Evolutionary conservation across 1,140 invertebrate species (phyloP).

Genomic region (Drosophila serrata): DNA sequence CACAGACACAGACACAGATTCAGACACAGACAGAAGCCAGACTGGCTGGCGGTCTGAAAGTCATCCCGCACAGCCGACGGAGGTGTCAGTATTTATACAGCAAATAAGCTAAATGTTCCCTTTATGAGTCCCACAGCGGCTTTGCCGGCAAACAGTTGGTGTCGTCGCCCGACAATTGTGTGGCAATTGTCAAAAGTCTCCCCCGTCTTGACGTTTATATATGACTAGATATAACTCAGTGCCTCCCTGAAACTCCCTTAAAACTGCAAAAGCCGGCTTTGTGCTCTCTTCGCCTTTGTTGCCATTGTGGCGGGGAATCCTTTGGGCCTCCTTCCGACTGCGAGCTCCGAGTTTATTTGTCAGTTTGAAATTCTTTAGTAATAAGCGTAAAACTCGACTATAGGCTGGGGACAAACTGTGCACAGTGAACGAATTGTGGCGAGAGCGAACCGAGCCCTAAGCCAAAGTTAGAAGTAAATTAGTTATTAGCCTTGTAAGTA

Average conservation of each 20-base stretch:
- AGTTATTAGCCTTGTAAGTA: constrained; percentile 82
- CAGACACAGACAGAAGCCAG: constrained; percentile 19
- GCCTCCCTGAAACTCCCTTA: constrained; percentile 4
- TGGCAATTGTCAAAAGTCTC: constrained; percentile 81
- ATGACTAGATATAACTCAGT: constrained; percentile 78
- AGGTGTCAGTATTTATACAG: constrained; percentile 82
- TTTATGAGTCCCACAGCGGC: constrained; percentile 69
- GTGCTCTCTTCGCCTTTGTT: constrained; percentile 57
- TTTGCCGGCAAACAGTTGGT: constrained; percentile 45
- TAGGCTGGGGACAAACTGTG: constrained; percentile 62
- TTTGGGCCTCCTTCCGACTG: constrained; percentile 71
- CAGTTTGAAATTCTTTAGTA: constrained; percentile 71
- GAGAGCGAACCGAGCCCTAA: constrained; percentile 28
- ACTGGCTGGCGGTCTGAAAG: constrained; percentile 29
- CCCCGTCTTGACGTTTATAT: constrained; percentile 73
- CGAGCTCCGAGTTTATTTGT: constrained; percentile 73
- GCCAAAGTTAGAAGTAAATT: constrained; percentile 73
- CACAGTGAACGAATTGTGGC: constrained; percentile 33
- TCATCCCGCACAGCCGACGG: constrained; percentile 35
- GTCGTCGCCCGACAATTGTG: constrained; percentile 72
- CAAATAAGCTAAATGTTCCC: constrained; percentile 81
- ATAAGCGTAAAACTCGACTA: constrained; percentile 71
- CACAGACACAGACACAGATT: neutral
- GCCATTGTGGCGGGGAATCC: constrained; percentile 64
- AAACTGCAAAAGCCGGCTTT: constrained; percentile 45